These are phyloP conservation scores for Fratercula arctica DNA, from an alignment of 2,797 vertebrate species.

Conservation along the genomic window DNA sequence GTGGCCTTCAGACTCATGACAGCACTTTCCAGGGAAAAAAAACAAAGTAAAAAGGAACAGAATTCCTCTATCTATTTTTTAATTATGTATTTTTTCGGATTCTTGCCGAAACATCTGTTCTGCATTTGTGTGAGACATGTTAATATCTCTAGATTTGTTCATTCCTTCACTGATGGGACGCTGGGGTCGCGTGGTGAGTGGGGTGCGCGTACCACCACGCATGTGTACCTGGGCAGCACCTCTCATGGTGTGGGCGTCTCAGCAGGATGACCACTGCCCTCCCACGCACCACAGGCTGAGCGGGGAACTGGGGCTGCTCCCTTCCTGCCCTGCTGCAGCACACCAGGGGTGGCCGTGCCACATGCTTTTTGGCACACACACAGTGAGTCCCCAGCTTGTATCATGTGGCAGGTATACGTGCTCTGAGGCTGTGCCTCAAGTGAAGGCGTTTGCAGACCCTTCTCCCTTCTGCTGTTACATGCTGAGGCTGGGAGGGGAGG, in stretches of 20 bases:
- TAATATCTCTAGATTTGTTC: background rate
- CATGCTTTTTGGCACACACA: fast-evolving
- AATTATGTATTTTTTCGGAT: background rate
- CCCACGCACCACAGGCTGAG: no score
- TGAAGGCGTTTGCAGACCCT: fast-evolving
- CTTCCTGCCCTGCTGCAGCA: background rate
- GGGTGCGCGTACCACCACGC: background rate
- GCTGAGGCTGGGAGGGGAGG: background rate
- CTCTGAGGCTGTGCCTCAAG: fast-evolving
- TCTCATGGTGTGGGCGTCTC: fast-evolving
- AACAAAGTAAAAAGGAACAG: background rate
- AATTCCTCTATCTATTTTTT: slow-evolving; percentile 7
- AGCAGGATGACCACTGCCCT: background rate
- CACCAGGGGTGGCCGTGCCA: fast-evolving
- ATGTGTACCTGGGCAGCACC: fast-evolving
- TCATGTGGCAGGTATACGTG: fast-evolving
- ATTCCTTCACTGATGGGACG: fast-evolving
- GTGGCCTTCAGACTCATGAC: background rate
- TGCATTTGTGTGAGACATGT: background rate
- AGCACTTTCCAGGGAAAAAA: slow-evolving; percentile 1
- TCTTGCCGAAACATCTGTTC: slow-evolving; percentile 57
- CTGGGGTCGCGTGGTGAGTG: background rate
- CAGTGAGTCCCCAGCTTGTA: background rate
- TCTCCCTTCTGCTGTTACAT: background rate
- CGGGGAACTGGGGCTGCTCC: background rate